phyloP scores from a whole-genome alignment of 2,888 invertebrate genomes.

The Aphrophora alni region DNA sequence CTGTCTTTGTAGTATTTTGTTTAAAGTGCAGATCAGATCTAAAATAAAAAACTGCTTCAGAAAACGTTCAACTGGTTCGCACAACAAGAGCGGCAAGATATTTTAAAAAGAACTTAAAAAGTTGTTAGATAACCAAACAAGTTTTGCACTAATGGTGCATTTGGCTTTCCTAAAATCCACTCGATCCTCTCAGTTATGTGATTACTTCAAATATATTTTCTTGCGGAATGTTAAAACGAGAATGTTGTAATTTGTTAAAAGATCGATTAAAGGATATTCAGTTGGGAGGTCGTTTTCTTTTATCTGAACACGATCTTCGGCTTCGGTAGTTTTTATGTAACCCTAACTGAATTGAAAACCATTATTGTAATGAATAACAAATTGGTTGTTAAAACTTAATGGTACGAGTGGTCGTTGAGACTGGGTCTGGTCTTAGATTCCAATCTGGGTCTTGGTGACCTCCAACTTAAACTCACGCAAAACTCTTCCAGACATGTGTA shows the following conservation, averaged over 20 bases:
- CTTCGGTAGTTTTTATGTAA: neutral
- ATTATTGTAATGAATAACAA: conserved; percentile 5
- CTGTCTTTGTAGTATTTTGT: too few relatives aligned
- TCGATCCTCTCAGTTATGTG: neutral
- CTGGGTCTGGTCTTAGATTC: neutral
- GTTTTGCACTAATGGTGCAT: neutral
- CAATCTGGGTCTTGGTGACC: neutral
- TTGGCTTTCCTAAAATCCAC: neutral
- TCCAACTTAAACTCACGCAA: neutral
- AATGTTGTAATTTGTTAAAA: conserved; percentile 2
- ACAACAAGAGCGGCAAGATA: too few relatives aligned
- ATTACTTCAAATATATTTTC: neutral
- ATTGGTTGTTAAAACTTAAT: conserved; percentile 2
- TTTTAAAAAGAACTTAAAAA: too few relatives aligned
- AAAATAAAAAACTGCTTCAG: too few relatives aligned
- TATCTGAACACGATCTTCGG: neutral
- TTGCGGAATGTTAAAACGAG: neutral
- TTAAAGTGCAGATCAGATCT: too few relatives aligned
- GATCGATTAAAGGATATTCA: neutral
- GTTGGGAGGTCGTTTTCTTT: neutral
- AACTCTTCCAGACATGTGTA: neutral
- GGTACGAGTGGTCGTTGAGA: neutral
- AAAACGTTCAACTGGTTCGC: too few relatives aligned
- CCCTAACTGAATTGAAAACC: neutral
- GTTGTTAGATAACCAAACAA: neutral